Percentiles rank a stretch among this genome's conserved stretches.
These are phyloP conservation scores for Rhagoletis pomonella DNA, from an alignment of 1,140 invertebrate species.

Conservation along the genomic window DNA sequence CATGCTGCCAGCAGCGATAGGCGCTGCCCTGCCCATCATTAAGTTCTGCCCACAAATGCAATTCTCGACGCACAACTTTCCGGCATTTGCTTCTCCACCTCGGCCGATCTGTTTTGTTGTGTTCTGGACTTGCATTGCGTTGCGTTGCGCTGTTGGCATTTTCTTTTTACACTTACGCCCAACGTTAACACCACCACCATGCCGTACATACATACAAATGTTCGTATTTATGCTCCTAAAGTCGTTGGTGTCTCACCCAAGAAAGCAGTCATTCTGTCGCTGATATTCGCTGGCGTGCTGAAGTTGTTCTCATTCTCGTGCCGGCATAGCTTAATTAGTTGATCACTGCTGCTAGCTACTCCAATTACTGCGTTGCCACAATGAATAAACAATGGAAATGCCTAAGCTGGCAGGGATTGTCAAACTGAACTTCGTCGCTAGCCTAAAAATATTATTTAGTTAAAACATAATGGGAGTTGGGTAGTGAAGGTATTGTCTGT, in stretches of 20 bases:
- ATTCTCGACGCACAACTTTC: slow-evolving; percentile 27
- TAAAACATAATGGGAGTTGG: too few relatives aligned
- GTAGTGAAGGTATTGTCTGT: too few relatives aligned
- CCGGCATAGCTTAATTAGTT: slow-evolving; percentile 34
- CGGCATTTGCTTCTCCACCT: not conserved
- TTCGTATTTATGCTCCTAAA: not conserved
- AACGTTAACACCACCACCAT: not conserved
- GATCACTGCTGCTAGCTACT: slow-evolving; percentile 7
- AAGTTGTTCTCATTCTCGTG: slow-evolving; percentile 8
- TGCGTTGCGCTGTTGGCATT: slow-evolving; percentile 24
- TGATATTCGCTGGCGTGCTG: not conserved
- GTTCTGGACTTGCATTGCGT: slow-evolving; percentile 25
- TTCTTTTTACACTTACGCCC: slow-evolving; percentile 25
- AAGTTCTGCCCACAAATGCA: not conserved
- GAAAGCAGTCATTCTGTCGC: not conserved
- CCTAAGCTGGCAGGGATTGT: not conserved
- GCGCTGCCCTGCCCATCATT: not conserved
- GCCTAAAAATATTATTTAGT: too few relatives aligned
- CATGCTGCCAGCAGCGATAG: not conserved
- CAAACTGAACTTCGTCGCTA: not conserved
- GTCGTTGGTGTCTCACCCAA: not conserved
- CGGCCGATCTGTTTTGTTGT: slow-evolving; percentile 50
- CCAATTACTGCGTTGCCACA: not conserved
- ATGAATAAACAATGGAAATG: not conserved
- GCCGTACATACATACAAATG: not conserved